A percentile compares a stretch with the other conserved stretches of the same genome.
These are phyloP conservation scores for Bellardia pandia DNA, from an alignment of 2,888 invertebrate genomes.

Conservation along the genomic window DNA sequence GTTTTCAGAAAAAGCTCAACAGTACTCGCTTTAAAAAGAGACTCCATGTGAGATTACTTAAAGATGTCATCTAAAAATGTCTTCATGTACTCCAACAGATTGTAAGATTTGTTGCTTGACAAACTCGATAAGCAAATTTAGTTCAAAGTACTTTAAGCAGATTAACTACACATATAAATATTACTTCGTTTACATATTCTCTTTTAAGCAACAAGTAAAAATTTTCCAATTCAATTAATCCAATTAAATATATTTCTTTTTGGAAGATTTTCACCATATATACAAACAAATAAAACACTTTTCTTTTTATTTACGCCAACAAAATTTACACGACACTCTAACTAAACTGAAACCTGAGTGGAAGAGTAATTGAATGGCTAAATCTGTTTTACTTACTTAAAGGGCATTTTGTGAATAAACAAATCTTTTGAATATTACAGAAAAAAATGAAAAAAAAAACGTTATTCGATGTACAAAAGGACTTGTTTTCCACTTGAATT, in stretches of 20 bases:
- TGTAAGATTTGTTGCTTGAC: background rate
- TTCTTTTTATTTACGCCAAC: slow-evolving; percentile 52
- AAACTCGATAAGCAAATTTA: background rate
- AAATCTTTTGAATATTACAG: slow-evolving; percentile 46
- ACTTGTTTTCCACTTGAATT: slow-evolving; percentile 80
- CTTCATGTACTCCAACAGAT: background rate
- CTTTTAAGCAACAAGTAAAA: background rate
- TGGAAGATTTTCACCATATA: background rate
- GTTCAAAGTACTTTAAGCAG: background rate
- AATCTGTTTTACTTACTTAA: slow-evolving; percentile 26
- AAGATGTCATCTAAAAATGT: too few relatives aligned
- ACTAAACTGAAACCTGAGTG: slow-evolving; percentile 23
- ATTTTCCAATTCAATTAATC: slow-evolving; percentile 56
- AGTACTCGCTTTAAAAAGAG: too few relatives aligned
- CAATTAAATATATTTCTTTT: slow-evolving; percentile 44
- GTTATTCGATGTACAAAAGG: slow-evolving; percentile 72
- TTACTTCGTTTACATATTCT: background rate
- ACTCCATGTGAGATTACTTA: too few relatives aligned
- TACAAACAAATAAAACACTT: slow-evolving; percentile 58
- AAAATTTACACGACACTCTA: background rate
- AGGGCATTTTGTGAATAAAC: slow-evolving; percentile 44
- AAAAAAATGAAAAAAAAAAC: slow-evolving; percentile 36
- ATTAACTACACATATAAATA: background rate
- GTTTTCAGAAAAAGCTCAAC: too few relatives aligned
- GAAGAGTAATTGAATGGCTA: slow-evolving; percentile 61